Conservation (phyloP, 2,797 vertebrate species). For the Borostomias antarcticus region DNA sequence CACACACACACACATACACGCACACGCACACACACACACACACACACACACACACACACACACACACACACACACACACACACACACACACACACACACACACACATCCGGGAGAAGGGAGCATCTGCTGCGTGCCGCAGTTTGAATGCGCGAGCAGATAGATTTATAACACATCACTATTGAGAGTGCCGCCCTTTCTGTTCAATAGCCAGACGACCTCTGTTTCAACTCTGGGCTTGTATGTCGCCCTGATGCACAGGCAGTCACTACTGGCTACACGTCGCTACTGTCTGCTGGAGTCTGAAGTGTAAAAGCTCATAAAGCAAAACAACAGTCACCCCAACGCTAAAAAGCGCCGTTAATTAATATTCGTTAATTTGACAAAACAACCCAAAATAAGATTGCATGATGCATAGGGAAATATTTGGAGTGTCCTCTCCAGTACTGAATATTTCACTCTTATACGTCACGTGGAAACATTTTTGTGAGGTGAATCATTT, state of each 20-base stretch:
- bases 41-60: neutral
- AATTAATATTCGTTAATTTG: neutral
- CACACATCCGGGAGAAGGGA: conserved; percentile 2
- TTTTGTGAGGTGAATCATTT: neutral
- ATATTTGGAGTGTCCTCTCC: too few relatives aligned
- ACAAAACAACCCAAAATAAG: neutral
- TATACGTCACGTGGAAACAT: conserved; percentile 1
- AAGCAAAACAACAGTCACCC: too few relatives aligned
- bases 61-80: neutral
- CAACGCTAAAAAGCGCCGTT: neutral
- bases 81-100: neutral
- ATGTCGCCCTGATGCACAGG: conserved; percentile 2
- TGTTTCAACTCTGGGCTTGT: conserved; percentile 35
- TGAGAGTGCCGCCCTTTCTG: conserved; percentile 22
- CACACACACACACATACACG: conserved; percentile 10
- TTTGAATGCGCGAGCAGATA: conserved; percentile 24
- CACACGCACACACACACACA: conserved; percentile 4
- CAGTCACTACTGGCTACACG: neutral
- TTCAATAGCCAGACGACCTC: conserved; percentile 38
- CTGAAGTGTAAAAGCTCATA: neutral
- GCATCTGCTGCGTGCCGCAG: conserved; percentile 27
- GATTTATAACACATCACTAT: conserved; percentile 32
- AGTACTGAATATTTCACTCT: too few relatives aligned
- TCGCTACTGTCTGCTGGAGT: neutral
- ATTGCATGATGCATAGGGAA: neutral